A percentile compares a stretch with the other conserved stretches of the same genome.
Conservation (phyloP, 2,888 invertebrate species). For the Scrobipalpa atriplicella region DNA sequence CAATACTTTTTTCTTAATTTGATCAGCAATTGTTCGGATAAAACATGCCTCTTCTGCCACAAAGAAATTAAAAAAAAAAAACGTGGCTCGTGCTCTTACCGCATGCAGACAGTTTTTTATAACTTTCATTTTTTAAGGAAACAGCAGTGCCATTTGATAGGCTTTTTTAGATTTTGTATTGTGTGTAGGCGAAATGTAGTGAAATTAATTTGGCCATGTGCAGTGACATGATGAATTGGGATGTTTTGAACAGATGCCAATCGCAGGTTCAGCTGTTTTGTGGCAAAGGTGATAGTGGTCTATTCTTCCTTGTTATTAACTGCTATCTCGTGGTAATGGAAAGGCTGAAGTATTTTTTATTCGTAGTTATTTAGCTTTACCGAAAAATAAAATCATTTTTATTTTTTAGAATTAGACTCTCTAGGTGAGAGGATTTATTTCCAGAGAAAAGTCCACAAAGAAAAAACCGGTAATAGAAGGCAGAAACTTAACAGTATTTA, state of each 20-base stretch:
- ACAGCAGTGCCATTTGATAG: conserved; percentile 53
- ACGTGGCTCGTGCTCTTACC: conserved; percentile 69
- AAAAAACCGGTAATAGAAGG: no score
- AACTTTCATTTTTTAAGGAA: conserved; percentile 75
- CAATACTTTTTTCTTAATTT: conserved; percentile 71
- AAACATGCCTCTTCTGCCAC: conserved; percentile 50
- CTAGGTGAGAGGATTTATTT: no score
- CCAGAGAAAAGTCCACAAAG: no score
- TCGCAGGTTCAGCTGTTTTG: conserved; percentile 10
- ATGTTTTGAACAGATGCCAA: conserved; percentile 52
- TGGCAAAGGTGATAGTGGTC: conserved; percentile 10
- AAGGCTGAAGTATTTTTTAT: background rate
- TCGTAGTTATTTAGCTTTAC: background rate
- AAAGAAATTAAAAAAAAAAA: conserved; percentile 60
- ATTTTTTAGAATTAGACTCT: no score
- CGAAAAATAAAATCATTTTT: background rate
- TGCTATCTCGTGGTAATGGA: background rate
- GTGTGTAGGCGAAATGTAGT: conserved; percentile 60
- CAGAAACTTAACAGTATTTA: no score
- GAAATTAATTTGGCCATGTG: conserved; percentile 73
- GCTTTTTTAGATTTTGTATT: conserved; percentile 52
- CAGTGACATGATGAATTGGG: conserved; percentile 55
- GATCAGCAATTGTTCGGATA: conserved; percentile 73
- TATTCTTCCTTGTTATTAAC: conserved; percentile 6
- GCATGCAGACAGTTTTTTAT: conserved; percentile 21